Evolutionary conservation across 2,888 invertebrate genomes (phyloP).

Genomic region (Agrochola litura): DNA sequence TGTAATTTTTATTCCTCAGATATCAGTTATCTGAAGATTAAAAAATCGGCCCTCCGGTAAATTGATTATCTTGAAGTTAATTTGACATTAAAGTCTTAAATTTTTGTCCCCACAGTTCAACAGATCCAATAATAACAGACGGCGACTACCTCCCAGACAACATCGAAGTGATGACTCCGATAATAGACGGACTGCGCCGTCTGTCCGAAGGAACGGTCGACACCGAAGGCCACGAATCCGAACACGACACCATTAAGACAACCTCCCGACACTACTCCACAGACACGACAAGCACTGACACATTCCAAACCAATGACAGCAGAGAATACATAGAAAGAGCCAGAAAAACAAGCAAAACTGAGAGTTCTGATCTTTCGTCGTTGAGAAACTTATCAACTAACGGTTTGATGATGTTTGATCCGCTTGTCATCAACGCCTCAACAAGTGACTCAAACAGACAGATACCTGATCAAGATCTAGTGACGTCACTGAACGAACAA

Average conservation of each 20-base stretch:
- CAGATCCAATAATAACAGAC: constrained; percentile 84
- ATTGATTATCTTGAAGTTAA: neutral
- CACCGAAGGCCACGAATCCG: constrained; percentile 71
- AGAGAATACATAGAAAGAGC: constrained; percentile 69
- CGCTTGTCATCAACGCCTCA: constrained; percentile 85
- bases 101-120: constrained; percentile 75
- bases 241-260: constrained; percentile 61
- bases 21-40: neutral
- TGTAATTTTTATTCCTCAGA: neutral
- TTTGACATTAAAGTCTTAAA: neutral
- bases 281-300: constrained; percentile 79
- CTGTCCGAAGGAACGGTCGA: constrained; percentile 76
- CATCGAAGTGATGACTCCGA: constrained; percentile 88
- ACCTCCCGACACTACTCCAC: constrained; percentile 65
- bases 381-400: constrained; percentile 86
- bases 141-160: constrained; percentile 87
- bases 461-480: constrained; percentile 85
- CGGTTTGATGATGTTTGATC: constrained; percentile 89
- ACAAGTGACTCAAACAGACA: constrained; percentile 79
- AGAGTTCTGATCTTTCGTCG: constrained; percentile 81
- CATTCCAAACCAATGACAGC: constrained; percentile 80
- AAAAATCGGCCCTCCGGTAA: neutral
- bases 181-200: constrained; percentile 85
- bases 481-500: constrained; percentile 88
- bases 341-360: constrained; percentile 83